Evolutionary conservation across 2,797 vertebrate genomes (phyloP).

Genomic region (Coregonus ussuriensis): DNA sequence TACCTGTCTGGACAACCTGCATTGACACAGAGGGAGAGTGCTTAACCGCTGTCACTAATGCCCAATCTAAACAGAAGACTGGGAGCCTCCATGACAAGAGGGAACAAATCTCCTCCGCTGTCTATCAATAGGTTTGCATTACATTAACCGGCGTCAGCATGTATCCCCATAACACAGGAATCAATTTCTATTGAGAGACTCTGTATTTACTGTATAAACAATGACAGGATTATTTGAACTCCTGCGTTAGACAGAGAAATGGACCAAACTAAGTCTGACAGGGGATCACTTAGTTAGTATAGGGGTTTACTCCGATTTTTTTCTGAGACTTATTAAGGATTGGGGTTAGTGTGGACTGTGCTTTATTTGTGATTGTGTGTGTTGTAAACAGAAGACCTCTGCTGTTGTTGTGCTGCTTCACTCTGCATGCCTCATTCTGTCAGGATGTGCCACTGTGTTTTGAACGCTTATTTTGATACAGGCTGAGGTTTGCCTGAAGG

Average conservation of each 20-base stretch:
- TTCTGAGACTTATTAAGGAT: background rate
- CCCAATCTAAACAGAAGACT: constrained; percentile 23
- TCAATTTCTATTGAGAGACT: constrained; percentile 9
- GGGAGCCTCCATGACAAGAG: background rate
- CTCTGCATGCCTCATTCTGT: constrained; percentile 35
- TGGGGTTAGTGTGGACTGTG: background rate
- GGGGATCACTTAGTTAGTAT: background rate
- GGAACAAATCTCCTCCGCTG: background rate
- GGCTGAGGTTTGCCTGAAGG: constrained; percentile 75
- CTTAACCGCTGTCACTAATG: constrained; percentile 33
- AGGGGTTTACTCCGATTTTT: background rate
- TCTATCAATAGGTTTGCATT: constrained; percentile 6
- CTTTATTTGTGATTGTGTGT: background rate
- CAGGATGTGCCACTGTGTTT: constrained; percentile 50
- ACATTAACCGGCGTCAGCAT: constrained; percentile 15
- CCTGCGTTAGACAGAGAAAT: background rate
- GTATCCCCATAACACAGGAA: constrained; percentile 3
- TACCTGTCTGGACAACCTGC: background rate
- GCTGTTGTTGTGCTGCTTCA: no score
- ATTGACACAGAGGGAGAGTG: constrained; percentile 1
- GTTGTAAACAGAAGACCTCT: background rate
- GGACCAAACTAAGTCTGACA: no score
- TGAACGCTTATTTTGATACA: constrained; percentile 77
- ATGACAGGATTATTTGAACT: constrained; percentile 31
- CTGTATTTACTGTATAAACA: constrained; percentile 16